phyloP scores from a whole-genome alignment of 2,113 vertebrate species.

The Nothoprocta pentlandii region DNA sequence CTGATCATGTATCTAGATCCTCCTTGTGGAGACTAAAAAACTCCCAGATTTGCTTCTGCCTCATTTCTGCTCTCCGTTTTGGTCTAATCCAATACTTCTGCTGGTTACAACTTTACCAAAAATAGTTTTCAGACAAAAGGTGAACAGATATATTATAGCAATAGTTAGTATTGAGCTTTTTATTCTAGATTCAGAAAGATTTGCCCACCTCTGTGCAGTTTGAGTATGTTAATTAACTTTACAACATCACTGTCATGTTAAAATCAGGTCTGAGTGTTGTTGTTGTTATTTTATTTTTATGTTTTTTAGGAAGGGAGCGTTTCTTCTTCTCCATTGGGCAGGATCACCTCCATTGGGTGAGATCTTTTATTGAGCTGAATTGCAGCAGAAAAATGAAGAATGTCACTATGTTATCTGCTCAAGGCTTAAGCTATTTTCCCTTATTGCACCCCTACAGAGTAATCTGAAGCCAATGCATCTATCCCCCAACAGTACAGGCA shows the following conservation, averaged over 20 bases:
- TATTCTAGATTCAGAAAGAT: neutral
- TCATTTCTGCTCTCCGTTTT: neutral
- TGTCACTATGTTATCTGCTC: neutral
- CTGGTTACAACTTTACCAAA: neutral
- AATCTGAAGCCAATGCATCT: neutral
- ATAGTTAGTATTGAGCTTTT: neutral
- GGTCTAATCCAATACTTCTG: neutral
- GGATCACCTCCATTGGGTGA: neutral
- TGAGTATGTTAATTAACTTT: neutral
- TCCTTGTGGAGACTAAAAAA: neutral
- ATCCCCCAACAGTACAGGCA: neutral
- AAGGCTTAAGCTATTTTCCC: neutral
- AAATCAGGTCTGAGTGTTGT: neutral
- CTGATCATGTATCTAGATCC: neutral
- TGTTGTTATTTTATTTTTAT: too few species aligned
- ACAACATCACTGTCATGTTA: neutral
- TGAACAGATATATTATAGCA: neutral
- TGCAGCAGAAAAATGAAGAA: neutral
- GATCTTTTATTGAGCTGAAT: neutral
- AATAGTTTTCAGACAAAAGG: neutral
- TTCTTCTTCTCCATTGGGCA: neutral
- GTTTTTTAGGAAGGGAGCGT: neutral
- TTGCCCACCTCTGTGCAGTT: neutral
- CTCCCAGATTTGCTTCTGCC: neutral
- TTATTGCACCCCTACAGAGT: neutral